phyloP scores from a whole-genome alignment of 37 sponge, comb jelly and placozoan species.

The Cliona cf. orientalis region DNA sequence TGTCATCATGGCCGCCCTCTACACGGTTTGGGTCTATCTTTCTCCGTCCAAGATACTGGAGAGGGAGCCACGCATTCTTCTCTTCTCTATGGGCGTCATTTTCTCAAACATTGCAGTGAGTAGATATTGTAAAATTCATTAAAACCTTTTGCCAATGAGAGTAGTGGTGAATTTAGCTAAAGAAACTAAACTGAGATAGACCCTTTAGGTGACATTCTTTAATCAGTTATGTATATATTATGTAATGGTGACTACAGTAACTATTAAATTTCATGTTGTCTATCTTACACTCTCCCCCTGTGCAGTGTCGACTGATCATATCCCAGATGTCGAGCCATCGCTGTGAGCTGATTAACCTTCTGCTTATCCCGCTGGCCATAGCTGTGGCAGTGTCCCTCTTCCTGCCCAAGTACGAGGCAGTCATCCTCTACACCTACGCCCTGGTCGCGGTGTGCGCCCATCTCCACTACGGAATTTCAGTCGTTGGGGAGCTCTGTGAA shows the following conservation, averaged over 20 bases:
- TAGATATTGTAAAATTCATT: not conserved
- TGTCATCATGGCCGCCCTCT: conserved; percentile 40
- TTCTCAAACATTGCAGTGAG: conserved; percentile 89
- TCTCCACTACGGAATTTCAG: conserved; percentile 72
- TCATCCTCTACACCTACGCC: conserved; percentile 37
- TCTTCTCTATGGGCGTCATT: conserved; percentile 71
- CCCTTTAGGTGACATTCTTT: too few species aligned
- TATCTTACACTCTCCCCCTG: too few species aligned
- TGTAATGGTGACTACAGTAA: not conserved
- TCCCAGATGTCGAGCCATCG: conserved; percentile 71
- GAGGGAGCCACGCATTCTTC: conserved; percentile 55
- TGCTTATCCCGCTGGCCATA: conserved; percentile 45
- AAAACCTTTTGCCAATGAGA: not conserved
- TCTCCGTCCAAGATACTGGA: conserved; percentile 58
- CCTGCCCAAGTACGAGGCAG: conserved; percentile 57
- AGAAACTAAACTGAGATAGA: not conserved
- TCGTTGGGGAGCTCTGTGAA: conserved; percentile 75
- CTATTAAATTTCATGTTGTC: not conserved
- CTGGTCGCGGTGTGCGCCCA: conserved; percentile 41
- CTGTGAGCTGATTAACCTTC: conserved; percentile 61
- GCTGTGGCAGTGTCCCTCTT: conserved; percentile 44
- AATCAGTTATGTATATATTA: not conserved
- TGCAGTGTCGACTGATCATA: conserved; percentile 86
- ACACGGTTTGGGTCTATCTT: conserved; percentile 39
- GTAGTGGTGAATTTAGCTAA: not conserved